These are phyloP conservation scores for Heliornis fulica DNA, from an alignment of 2,113 vertebrate genomes.

Conservation along the genomic window DNA sequence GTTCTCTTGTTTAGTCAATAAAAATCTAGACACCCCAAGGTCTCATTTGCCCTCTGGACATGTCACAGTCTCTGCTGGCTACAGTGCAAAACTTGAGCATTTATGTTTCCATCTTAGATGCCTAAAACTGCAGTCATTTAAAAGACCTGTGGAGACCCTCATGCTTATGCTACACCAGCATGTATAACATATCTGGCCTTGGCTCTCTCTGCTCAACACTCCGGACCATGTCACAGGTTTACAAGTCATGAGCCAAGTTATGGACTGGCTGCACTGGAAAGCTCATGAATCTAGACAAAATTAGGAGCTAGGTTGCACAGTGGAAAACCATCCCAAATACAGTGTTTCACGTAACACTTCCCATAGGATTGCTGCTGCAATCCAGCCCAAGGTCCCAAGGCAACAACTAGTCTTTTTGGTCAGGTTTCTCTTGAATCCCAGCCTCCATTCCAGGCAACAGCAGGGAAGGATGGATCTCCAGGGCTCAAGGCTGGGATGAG, in stretches of 20 bases:
- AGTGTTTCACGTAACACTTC: background rate
- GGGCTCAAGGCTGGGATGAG: accelerated
- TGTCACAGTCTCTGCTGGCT: background rate
- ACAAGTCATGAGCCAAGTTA: accelerated
- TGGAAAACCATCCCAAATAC: background rate
- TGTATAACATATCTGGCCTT: too few species aligned
- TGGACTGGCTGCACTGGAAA: background rate
- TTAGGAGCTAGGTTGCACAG: background rate
- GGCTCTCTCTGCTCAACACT: accelerated
- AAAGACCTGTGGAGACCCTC: background rate
- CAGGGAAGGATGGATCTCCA: background rate
- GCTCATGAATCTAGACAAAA: background rate
- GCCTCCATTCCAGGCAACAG: background rate
- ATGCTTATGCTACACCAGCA: background rate
- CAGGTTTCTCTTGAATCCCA: background rate
- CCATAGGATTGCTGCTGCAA: background rate
- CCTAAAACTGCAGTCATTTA: background rate
- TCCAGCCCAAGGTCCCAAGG: background rate
- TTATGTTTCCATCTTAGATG: background rate
- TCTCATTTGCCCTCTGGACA: accelerated
- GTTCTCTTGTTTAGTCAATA: background rate
- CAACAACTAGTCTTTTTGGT: background rate
- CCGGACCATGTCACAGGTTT: background rate
- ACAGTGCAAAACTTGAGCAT: background rate
- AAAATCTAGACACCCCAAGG: background rate